Percentiles rank a stretch among this genome's conserved stretches.
Conservation (phyloP, 2,797 vertebrate genomes). For the Tokudaia tokunoshimensis region DNA sequence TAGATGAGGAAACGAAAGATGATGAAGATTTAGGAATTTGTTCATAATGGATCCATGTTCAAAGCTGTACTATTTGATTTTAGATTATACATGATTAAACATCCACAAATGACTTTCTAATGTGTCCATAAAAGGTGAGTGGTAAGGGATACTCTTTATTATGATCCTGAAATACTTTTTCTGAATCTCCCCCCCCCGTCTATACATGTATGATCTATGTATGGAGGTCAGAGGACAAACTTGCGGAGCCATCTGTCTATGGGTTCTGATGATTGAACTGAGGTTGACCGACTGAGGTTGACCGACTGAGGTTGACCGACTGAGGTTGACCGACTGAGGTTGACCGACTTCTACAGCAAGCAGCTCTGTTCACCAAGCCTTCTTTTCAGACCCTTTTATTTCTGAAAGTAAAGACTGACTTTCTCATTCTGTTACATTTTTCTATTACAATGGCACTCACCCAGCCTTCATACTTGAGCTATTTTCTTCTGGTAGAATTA, state of each 20-base stretch:
- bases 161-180: neutral
- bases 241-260: neutral
- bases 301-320: no score
- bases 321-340: no score
- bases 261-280: neutral
- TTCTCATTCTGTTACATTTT: neutral
- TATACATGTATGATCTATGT: no score
- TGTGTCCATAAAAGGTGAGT: neutral
- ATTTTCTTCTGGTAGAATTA: constrained; percentile 43
- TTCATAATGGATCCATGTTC: neutral
- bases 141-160: neutral
- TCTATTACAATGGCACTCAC: neutral
- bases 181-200: neutral
- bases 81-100: neutral
- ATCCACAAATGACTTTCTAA: neutral
- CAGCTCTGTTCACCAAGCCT: neutral
- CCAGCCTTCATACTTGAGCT: constrained; percentile 37
- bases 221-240: neutral
- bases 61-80: neutral
- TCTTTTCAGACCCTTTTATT: neutral
- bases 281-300: neutral
- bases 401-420: neutral
- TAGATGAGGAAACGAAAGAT: neutral
- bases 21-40: neutral
- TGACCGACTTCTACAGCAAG: neutral